Evolutionary conservation across 2,888 invertebrate genomes (phyloP).

Genomic region (Osmoderma eremita): DNA sequence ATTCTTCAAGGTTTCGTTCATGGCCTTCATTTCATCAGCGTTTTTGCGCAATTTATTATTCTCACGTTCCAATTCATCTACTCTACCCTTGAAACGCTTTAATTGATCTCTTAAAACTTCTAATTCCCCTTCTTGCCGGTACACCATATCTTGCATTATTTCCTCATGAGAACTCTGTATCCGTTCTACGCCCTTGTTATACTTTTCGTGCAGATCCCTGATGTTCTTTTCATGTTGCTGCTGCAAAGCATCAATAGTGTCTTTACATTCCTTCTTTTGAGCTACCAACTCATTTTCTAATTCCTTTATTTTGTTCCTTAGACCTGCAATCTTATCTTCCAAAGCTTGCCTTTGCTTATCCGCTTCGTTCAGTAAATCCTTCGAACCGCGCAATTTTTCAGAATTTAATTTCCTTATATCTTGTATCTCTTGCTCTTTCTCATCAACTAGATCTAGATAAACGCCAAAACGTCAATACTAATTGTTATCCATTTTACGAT

Average conservation of each 20-base stretch:
- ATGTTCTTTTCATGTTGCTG: slow-evolving; percentile 68
- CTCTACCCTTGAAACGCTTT: slow-evolving; percentile 27
- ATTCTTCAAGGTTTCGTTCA: slow-evolving; percentile 2
- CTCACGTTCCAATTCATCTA: slow-evolving; percentile 39
- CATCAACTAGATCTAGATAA: slow-evolving; percentile 32
- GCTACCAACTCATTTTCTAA: slow-evolving; percentile 44
- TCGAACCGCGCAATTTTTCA: slow-evolving; percentile 48
- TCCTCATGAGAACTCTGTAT: slow-evolving; percentile 69
- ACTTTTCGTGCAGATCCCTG: slow-evolving; percentile 66
- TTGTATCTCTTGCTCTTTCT: slow-evolving; percentile 45
- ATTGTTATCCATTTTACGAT: slow-evolving; percentile 36
- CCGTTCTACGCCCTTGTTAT: slow-evolving; percentile 67
- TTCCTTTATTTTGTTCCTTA: slow-evolving; percentile 47
- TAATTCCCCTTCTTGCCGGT: slow-evolving; percentile 67
- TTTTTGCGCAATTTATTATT: slow-evolving; percentile 13
- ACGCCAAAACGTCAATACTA: slow-evolving; percentile 1
- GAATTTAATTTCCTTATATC: slow-evolving; percentile 47
- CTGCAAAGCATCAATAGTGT: slow-evolving; percentile 62
- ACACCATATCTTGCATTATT: slow-evolving; percentile 64
- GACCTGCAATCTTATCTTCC: slow-evolving; percentile 47
- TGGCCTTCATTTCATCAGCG: background rate
- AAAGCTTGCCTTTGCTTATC: slow-evolving; percentile 32
- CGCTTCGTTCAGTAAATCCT: slow-evolving; percentile 42
- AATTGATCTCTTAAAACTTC: slow-evolving; percentile 62
- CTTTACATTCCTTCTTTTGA: slow-evolving; percentile 55